These are phyloP conservation scores for Dicrostonyx torquatus DNA, from an alignment of 2,797 vertebrate species.

Conservation along the genomic window DNA sequence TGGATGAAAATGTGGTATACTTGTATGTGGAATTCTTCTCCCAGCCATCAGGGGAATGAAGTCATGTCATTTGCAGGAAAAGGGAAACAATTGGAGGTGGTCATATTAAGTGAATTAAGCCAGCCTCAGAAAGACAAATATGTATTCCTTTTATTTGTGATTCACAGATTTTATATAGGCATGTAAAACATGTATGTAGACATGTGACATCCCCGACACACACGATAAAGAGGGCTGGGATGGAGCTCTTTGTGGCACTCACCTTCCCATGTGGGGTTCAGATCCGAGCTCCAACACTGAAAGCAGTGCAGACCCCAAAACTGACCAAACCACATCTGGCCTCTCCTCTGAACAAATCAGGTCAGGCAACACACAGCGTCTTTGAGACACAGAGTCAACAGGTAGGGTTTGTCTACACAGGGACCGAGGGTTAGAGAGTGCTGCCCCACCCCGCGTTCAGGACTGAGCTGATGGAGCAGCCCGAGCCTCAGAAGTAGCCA, in stretches of 20 bases:
- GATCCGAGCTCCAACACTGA: not conserved
- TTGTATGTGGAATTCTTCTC: not conserved
- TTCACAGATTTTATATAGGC: not conserved
- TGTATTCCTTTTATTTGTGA: not conserved
- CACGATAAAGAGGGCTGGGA: not conserved
- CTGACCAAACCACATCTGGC: not conserved
- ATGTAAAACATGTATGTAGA: not conserved
- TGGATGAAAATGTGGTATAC: not conserved
- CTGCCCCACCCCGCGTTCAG: too few species aligned
- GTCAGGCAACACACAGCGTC: accelerated
- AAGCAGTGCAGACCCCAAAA: not conserved
- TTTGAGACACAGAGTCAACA: not conserved
- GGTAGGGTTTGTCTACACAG: not conserved
- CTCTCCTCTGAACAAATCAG: not conserved
- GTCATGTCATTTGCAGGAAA: not conserved
- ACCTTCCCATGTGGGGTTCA: too few species aligned
- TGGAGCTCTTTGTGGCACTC: not conserved
- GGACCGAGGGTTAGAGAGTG: not conserved
- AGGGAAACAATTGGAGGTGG: not conserved
- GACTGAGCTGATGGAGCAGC: not conserved
- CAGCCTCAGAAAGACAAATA: not conserved
- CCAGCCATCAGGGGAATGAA: not conserved
- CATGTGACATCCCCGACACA: not conserved
- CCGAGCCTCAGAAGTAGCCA: not conserved
- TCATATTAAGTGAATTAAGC: not conserved